Percentiles rank a stretch among this genome's conserved stretches.
phyloP scores from a whole-genome alignment of 2,113 vertebrate species.

The Dascyllus trimaculatus region DNA sequence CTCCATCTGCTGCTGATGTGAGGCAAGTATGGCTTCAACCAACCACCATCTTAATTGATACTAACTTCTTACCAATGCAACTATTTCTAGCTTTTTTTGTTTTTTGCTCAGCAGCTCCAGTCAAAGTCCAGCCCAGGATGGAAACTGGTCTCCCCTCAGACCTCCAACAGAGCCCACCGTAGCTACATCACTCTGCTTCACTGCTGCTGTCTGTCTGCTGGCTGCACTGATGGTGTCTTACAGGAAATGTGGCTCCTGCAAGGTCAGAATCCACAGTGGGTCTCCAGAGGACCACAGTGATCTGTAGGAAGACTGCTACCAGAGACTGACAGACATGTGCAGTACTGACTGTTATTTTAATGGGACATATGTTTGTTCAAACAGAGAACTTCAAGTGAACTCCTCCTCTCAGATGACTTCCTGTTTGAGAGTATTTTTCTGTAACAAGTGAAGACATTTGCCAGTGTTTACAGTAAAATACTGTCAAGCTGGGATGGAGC shows the following conservation, averaged over 20 bases:
- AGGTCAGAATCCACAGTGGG: constrained; percentile 58
- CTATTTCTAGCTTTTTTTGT: not conserved
- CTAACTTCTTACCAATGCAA: too few relatives aligned
- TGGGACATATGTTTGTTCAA: too few relatives aligned
- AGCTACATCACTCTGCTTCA: constrained; percentile 40
- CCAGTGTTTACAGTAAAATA: too few relatives aligned
- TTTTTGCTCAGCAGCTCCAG: not conserved
- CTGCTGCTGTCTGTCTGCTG: constrained; percentile 54
- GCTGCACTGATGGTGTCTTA: constrained; percentile 33
- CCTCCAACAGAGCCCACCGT: too few relatives aligned
- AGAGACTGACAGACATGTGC: too few relatives aligned
- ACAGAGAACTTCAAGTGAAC: too few relatives aligned
- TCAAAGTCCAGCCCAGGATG: not conserved
- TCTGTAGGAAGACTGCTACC: not conserved
- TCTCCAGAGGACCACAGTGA: constrained; percentile 21
- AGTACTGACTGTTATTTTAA: too few relatives aligned
- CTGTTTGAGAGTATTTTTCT: too few relatives aligned
- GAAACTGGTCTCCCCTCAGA: not conserved
- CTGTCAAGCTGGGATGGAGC: too few relatives aligned
- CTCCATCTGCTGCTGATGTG: constrained; percentile 48
- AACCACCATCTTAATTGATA: too few relatives aligned
- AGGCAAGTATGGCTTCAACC: constrained; percentile 50
- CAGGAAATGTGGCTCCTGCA: constrained; percentile 46
- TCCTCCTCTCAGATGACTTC: too few relatives aligned
- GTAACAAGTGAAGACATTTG: too few relatives aligned